Percentiles rank a stretch among this genome's conserved stretches.
Evolutionary conservation across 2,113 vertebrate species (phyloP).

Genomic region (Zosterops borbonicus): DNA sequence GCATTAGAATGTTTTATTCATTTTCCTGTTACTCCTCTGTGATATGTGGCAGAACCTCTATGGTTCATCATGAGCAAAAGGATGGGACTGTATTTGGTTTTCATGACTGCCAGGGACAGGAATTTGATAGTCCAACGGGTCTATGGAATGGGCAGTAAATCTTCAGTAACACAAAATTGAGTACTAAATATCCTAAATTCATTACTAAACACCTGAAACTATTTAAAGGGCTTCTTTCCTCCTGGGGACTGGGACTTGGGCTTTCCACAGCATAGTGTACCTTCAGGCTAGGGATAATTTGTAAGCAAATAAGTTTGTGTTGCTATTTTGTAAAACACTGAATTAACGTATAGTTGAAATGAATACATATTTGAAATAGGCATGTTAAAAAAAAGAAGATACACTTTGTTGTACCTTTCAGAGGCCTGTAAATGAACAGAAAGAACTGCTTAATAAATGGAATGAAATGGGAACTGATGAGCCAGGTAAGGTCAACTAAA

Average conservation of each 20-base stretch:
- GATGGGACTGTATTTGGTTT: background rate
- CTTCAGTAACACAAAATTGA: background rate
- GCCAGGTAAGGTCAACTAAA: constrained; percentile 79
- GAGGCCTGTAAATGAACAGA: constrained; percentile 89
- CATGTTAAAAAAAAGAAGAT: background rate
- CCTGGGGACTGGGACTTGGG: background rate
- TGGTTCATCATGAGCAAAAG: background rate
- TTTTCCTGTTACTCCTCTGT: background rate
- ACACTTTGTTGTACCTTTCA: constrained; percentile 65
- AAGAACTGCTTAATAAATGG: constrained; percentile 94
- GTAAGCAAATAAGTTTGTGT: background rate
- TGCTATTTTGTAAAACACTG: background rate
- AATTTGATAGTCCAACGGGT: background rate
- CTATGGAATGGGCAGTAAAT: background rate
- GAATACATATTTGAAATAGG: background rate
- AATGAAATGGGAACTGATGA: constrained; percentile 99
- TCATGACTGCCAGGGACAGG: background rate
- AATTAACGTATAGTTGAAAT: background rate
- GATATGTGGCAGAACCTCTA: background rate
- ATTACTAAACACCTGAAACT: background rate
- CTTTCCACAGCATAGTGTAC: background rate
- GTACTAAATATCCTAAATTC: background rate
- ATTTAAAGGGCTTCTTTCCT: background rate
- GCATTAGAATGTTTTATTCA: background rate
- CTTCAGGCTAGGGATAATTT: background rate